Evolutionary conservation across 2,888 invertebrate species (phyloP), one percentile per base, ranked within the genome.

Genomic region (Ophioninae sp.): DNA sequence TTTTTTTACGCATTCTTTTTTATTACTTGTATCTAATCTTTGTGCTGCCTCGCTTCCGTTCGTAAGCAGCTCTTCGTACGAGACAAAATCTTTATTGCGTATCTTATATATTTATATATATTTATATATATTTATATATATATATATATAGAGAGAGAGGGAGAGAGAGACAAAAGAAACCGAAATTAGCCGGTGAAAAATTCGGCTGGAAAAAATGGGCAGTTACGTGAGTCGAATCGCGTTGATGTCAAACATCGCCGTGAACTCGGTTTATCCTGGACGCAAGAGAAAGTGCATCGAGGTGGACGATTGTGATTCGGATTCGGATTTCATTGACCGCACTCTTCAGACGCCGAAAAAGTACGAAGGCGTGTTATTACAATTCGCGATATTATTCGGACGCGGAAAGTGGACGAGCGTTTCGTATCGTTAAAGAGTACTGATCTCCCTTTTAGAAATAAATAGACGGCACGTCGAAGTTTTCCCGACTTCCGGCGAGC

Each of bases 261-360:
- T 92, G 69, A 91, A 91, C 79, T 89, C 91, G 5, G 91, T 92
- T 30, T 92, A 90, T 82, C 89, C 91, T 20, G 93, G 94, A 7
- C 92, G 93, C 73, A 94, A 95, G 84, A 93, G 95, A 81, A 95
- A 95, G 90, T 93, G 94, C 73, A 94, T 94, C 85, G 94, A 94
- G 75, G 93, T 93, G 59, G 94, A 94, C 82, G 90, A 92, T 64
- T 92, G 93, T 81, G 94, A 94, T 86, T 93, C 93, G 75, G 93
- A 94, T 85, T 93, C 93, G 79, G 94, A 93, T 87, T 93, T 94
- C 76, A 94, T 95, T 86, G 94, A 94, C 85, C 93, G 94, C 87
- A 94, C 94, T 0, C 90, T 95, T 80, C 94, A 94, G 87, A 94
- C 95, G n/a, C 95, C 95, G 2, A 96, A 96, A 93, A 95, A 94